Evolutionary conservation across 2,113 vertebrate genomes (phyloP), one percentile per base, ranked within the genome.

Genomic region (Taxidea taxus): DNA sequence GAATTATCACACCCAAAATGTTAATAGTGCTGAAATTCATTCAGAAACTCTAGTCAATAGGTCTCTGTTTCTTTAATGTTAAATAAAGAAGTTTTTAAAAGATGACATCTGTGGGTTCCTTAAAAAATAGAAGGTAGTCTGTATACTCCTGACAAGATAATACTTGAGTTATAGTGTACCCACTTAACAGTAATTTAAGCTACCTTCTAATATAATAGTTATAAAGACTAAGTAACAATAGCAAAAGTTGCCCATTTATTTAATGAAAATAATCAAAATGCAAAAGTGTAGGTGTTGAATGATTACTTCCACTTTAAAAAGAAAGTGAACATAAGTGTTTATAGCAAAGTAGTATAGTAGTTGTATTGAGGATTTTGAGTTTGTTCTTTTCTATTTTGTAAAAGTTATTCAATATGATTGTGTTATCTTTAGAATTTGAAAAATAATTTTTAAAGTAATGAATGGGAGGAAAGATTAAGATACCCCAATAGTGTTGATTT

Each of bases 401-500:
- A 21, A 77, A 9, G 11, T 80, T 47, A 81, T 39, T 89, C 84
- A 91, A 58, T 80, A 9, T n/a, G 56, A 70, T 31, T 39, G 14
- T 90, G 15, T 25, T 92, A 21, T 94, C 58, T 92, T 62, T 72
- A 90, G 87, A 66, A 68, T 64, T 82, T 72, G 34, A 20, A 64
- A 95, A 91, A 85, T 91, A 60, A 54, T 51, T 87, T 75, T 68
- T 75, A 21, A 75, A 91, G 14, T 56, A 86, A 91, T 77, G 44
- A 54, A 77, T 82, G 29, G 64, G 15, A 68, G 62, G 49, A 87
- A 89, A 85, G 31, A 78, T 94, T 83, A 82, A 96, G 96, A 85
- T 64, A 56, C 39, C 54, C 34, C 31, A 11, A 70, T 23, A 8
- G n/a, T 44, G 23, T 44, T 72, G 90, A 87, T 88, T 93, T 92